Conservation (phyloP, 2,113 vertebrate genomes). For the Stigmatopora argus region DNA sequence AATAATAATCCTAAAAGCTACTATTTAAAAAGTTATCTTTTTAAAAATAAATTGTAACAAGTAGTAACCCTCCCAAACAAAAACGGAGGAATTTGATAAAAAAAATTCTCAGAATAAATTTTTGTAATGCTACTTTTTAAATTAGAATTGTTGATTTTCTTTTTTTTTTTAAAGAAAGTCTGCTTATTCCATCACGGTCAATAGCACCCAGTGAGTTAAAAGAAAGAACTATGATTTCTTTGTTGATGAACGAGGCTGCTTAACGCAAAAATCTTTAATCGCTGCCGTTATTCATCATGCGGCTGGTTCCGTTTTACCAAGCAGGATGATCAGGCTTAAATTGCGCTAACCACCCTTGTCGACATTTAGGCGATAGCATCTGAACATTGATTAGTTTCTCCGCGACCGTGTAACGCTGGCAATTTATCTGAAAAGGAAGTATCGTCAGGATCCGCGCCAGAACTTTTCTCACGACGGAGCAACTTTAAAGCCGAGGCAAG, state of each 20-base stretch:
- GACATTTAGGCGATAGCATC: constrained; percentile 62
- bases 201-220: constrained; percentile 37
- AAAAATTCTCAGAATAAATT: too few relatives aligned
- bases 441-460: constrained; percentile 44
- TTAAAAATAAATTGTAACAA: too few relatives aligned
- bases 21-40: too few relatives aligned
- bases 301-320: constrained; percentile 50
- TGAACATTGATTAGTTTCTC: constrained; percentile 64
- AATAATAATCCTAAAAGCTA: too few relatives aligned
- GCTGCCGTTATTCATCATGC: constrained; percentile 55
- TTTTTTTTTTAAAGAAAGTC: too few relatives aligned
- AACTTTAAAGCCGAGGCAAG: constrained; percentile 62
- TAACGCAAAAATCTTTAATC: constrained; percentile 44
- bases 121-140: too few relatives aligned
- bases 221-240: constrained; percentile 50
- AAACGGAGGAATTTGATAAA: too few relatives aligned
- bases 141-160: too few relatives aligned
- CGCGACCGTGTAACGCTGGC: constrained; percentile 42
- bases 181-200: too few relatives aligned
- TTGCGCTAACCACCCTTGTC: constrained; percentile 55
- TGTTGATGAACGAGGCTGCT: constrained; percentile 55
- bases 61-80: too few relatives aligned
- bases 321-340: constrained; percentile 56
- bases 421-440: constrained; percentile 61
- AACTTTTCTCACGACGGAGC: constrained; percentile 53